Conservation (phyloP, 64 coral and sea anemone species). For the Pocillopora verrucosa region DNA sequence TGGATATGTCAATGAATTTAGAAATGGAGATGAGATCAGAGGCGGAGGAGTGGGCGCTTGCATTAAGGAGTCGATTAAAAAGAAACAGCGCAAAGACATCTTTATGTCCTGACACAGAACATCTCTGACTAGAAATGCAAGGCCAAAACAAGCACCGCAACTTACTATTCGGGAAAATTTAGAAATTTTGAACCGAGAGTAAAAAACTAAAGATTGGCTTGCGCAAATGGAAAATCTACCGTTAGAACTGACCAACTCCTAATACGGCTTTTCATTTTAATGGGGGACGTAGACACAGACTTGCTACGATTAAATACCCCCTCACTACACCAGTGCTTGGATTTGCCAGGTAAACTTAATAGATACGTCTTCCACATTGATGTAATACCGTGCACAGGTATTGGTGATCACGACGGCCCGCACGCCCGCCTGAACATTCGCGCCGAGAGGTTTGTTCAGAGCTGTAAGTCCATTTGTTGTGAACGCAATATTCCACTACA, state of each 20-base stretch:
- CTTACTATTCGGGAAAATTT: constrained; percentile 2
- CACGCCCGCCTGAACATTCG: constrained; percentile 19
- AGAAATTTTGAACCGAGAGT: not conserved
- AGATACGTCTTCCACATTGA: not conserved
- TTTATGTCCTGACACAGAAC: not conserved
- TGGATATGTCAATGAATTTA: too few species aligned
- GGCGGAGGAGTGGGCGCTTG: constrained; percentile 1
- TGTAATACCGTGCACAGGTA: constrained; percentile 7
- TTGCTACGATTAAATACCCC: not conserved
- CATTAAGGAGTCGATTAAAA: not conserved
- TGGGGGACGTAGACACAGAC: constrained; percentile 25
- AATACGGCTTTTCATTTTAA: constrained; percentile 41
- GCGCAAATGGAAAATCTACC: constrained; percentile 42
- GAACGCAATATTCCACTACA: constrained; percentile 2
- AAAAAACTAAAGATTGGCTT: not conserved
- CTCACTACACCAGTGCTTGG: not conserved
- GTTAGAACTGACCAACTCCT: not conserved
- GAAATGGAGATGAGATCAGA: not conserved
- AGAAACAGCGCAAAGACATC: not conserved
- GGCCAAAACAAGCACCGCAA: constrained; percentile 28
- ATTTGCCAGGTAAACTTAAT: too few species aligned
- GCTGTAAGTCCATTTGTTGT: constrained; percentile 9
- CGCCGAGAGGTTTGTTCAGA: not conserved
- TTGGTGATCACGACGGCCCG: constrained; percentile 25
- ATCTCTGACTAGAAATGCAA: constrained; percentile 9